Base-by-base conservation (phyloP, 2,797 vertebrate genomes). In the Falco cherrug region DNA sequence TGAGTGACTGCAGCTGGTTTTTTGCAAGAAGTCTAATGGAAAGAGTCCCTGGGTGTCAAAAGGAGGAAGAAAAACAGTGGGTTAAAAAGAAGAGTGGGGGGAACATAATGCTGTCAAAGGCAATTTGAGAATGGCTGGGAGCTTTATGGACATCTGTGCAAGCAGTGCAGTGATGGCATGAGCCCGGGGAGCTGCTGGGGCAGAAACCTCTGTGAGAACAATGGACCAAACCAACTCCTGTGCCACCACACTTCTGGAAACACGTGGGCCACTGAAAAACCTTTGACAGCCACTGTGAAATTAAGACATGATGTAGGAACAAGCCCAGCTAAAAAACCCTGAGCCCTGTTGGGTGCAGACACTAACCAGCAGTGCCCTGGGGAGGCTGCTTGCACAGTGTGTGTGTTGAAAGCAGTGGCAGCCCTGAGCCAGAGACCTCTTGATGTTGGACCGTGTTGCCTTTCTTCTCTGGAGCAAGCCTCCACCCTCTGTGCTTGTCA, bases 361-460 rank as follows among this genome's bases (percentile, higher is more conserved):
- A 11, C 45, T 74, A 86, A 54, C 3, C 60, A 88, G 43, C 17
- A 16, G 26, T 45, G 11, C 31, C 16, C 13, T 31, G 10, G 31
- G 13, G 39, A 37, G 2, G 45, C 57, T 53, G n/a, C 50, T 37
- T 29, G 84, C 54, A 47, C 59, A 59, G 43, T 0, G 0, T 5
- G 0, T 51, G 6, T n/a, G 8, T 26, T 69, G 77, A 69, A 73
- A 31, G 20, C 65, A 76, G 21, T n/a, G 39, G 54, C 86, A 94
- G 63, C 31, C 39, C 50, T 29, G 63, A 89, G 39, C 20, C 13
- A 29, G 28, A 9, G 14, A 68, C 33, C 21, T 33, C 77, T 60
- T 12, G 15, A 69, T 20, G 13, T 8, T 56, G 50, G 21, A 10
- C 31, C 7, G 0, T 7, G 19, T 33, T 68, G 29, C 56, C 51